These are phyloP conservation scores for Halichoeres trimaculatus DNA, from an alignment of 2,113 vertebrate species.

Conservation along the genomic window DNA sequence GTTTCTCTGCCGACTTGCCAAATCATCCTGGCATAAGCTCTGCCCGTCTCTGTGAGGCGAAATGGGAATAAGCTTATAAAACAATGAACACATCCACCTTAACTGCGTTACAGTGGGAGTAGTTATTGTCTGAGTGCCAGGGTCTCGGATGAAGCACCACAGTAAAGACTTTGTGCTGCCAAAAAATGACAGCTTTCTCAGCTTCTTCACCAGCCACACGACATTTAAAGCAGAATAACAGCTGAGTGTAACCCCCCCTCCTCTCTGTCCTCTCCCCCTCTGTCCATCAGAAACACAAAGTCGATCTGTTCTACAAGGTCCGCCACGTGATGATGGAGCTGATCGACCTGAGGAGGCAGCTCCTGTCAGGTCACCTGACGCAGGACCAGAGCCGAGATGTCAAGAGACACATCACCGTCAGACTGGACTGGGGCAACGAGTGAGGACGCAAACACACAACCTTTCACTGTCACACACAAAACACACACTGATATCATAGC, in stretches of 20 bases:
- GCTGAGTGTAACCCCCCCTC: background rate
- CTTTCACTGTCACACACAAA: background rate
- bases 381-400: conserved; percentile 96
- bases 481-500: no score
- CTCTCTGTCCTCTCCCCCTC: background rate
- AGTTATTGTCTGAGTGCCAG: background rate
- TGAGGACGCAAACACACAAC: conserved; percentile 79
- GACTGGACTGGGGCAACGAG: conserved; percentile 99
- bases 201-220: background rate
- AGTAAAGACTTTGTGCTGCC: background rate
- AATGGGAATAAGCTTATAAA: background rate
- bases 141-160: background rate
- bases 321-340: conserved; percentile 98
- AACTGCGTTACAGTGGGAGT: background rate
- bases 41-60: background rate
- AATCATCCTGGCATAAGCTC: background rate
- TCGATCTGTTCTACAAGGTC: conserved; percentile 98
- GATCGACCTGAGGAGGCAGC: conserved; percentile 95
- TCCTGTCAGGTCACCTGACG: conserved; percentile 94
- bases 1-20: background rate
- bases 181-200: background rate
- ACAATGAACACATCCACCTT: background rate
- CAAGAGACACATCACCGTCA: conserved; percentile 95
- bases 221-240: background rate
- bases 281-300: conserved; percentile 90